Conservation (phyloP, 2,797 vertebrate genomes). For the Catamblyrhynchus diadema region DNA sequence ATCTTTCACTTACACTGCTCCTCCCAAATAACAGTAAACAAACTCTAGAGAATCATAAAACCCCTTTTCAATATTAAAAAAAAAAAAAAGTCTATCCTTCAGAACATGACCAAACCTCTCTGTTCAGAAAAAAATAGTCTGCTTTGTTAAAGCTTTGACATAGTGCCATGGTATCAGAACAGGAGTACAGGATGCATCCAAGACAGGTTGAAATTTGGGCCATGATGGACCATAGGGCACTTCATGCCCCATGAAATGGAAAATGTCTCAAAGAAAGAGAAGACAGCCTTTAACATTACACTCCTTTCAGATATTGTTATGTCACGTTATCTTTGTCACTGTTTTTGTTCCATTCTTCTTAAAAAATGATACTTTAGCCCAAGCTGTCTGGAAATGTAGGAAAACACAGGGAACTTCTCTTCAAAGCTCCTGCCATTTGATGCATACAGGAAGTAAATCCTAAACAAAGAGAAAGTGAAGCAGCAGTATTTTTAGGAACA, state of each 20-base stretch:
- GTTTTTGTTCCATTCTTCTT: background rate
- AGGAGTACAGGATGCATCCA: background rate
- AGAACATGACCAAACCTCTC: background rate
- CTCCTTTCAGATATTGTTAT: background rate
- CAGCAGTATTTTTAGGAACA: background rate
- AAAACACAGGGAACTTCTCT: background rate
- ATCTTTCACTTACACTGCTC: background rate
- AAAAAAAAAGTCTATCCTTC: background rate
- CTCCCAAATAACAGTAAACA: background rate
- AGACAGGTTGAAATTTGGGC: background rate
- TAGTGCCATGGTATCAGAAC: background rate
- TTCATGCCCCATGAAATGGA: background rate
- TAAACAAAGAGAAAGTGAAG: slow-evolving; percentile 11
- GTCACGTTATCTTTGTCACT: background rate
- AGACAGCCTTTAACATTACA: background rate
- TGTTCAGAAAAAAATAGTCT: background rate
- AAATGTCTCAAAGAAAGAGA: background rate
- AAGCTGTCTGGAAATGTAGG: background rate
- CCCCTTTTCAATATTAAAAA: background rate
- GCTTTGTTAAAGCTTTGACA: background rate
- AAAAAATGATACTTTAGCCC: background rate
- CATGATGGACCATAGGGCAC: background rate
- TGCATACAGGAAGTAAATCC: background rate
- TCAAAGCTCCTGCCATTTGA: background rate
- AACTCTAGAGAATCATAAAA: background rate